Conservation (phyloP, 2,113 vertebrate species). For the Thryonomys swinderianus region DNA sequence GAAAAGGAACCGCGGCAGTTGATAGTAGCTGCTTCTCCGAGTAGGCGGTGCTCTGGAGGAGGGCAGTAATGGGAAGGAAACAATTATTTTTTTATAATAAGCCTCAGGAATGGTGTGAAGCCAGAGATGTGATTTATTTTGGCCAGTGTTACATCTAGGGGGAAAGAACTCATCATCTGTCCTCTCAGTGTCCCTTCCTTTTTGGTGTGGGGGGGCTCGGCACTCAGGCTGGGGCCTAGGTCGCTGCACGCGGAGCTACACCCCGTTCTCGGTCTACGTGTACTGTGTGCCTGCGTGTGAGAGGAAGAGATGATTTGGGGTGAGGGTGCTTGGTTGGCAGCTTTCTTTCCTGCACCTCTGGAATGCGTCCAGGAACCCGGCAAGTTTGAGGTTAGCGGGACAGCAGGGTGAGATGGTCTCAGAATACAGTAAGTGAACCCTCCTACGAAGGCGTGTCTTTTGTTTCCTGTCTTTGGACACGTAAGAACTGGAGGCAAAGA, state of each 20-base stretch:
- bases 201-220: neutral
- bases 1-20: neutral
- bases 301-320: neutral
- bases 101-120: neutral
- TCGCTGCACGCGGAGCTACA: neutral
- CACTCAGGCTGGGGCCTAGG: neutral
- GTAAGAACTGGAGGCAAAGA: slow-evolving; percentile 83
- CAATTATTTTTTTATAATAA: neutral
- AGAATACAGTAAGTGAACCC: neutral
- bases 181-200: neutral
- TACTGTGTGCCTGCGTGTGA: neutral
- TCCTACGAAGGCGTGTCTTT: slow-evolving; percentile 81
- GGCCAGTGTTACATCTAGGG: neutral
- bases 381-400: neutral
- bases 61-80: rapidly evolving
- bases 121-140: neutral
- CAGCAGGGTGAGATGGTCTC: neutral
- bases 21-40: neutral
- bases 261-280: neutral
- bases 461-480: slow-evolving; percentile 67
- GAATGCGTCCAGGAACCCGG: too few relatives aligned
- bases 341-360: too few relatives aligned
- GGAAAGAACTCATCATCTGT: neutral
- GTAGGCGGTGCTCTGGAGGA: neutral
- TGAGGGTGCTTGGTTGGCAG: too few relatives aligned